Conservation (phyloP, 2,888 invertebrate genomes). For the Hypolimnas misippus region DNA sequence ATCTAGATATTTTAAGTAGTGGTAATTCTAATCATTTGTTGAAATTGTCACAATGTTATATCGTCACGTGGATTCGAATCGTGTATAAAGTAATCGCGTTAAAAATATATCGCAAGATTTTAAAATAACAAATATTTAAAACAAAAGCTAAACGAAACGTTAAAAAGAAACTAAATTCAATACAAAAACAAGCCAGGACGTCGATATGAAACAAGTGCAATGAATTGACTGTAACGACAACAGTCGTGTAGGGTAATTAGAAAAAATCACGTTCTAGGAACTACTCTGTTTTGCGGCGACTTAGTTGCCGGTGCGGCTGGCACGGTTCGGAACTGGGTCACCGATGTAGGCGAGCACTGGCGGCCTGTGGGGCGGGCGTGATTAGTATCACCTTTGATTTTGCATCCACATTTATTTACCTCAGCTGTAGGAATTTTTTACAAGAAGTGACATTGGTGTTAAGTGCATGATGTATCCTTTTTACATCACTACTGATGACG, state of each 20-base stretch:
- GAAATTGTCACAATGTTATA: too few relatives aligned
- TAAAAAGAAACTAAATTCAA: background rate
- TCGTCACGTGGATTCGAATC: too few relatives aligned
- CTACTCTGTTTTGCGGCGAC: slow-evolving; percentile 47
- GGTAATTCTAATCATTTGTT: too few relatives aligned
- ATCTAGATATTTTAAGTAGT: too few relatives aligned
- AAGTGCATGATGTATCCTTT: too few relatives aligned
- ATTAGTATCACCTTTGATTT: slow-evolving; percentile 35
- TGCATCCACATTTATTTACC: slow-evolving; percentile 24
- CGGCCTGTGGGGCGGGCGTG: slow-evolving; percentile 25
- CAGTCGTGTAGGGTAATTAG: slow-evolving; percentile 39
- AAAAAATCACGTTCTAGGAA: slow-evolving; percentile 45
- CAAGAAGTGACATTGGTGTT: background rate
- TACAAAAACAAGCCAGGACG: background rate
- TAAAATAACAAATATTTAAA: too few relatives aligned
- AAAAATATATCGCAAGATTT: too few relatives aligned
- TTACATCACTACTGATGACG: too few relatives aligned
- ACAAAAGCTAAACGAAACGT: too few relatives aligned
- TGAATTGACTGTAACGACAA: slow-evolving; percentile 30
- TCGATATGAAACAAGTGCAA: background rate
- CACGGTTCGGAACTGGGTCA: slow-evolving; percentile 53
- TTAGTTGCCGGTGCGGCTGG: slow-evolving; percentile 49
- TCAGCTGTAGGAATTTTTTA: slow-evolving; percentile 1
- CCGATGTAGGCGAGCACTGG: slow-evolving; percentile 34
- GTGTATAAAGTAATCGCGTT: too few relatives aligned